Percentiles rank a stretch among this genome's conserved stretches.
phyloP scores from a whole-genome alignment of 1,140 invertebrate species.

The Cephus cinctus region DNA sequence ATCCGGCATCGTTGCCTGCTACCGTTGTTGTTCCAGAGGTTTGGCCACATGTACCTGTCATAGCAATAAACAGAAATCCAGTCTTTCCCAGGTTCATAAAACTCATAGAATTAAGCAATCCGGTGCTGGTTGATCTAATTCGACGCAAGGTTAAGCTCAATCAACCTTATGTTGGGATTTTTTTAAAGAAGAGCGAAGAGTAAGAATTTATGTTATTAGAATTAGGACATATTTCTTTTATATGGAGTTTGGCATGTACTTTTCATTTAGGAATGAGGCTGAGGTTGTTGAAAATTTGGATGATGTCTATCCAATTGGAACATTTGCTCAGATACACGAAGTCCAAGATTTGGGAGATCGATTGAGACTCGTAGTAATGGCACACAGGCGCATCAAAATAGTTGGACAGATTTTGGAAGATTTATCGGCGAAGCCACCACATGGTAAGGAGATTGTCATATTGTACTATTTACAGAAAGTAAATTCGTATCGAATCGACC shows the following conservation, averaged over 20 bases:
- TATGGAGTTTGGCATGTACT: slow-evolving; percentile 7
- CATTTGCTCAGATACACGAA: slow-evolving; percentile 98
- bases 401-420: slow-evolving; percentile 76
- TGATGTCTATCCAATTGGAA: slow-evolving; percentile 90
- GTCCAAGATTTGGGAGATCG: slow-evolving; percentile 94
- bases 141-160: slow-evolving; percentile 93
- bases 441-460: slow-evolving; percentile 34
- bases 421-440: slow-evolving; percentile 56
- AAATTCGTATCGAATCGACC: slow-evolving; percentile 25
- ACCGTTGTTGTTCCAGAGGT: slow-evolving; percentile 94
- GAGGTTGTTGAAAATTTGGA: slow-evolving; percentile 83
- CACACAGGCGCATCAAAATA: slow-evolving; percentile 84
- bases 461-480: neutral
- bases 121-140: slow-evolving; percentile 85
- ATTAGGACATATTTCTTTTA: slow-evolving; percentile 2
- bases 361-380: slow-evolving; percentile 89
- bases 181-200: slow-evolving; percentile 92
- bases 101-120: slow-evolving; percentile 90
- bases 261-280: slow-evolving; percentile 68
- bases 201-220: slow-evolving; percentile 47
- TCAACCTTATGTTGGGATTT: slow-evolving; percentile 97
- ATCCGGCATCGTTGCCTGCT: slow-evolving; percentile 64
- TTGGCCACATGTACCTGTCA: slow-evolving; percentile 93
- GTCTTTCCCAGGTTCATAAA: slow-evolving; percentile 99
- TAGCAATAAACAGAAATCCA: slow-evolving; percentile 92